Base-by-base conservation (phyloP, 2,797 vertebrate species). In the Arnoldichthys spilopterus region DNA sequence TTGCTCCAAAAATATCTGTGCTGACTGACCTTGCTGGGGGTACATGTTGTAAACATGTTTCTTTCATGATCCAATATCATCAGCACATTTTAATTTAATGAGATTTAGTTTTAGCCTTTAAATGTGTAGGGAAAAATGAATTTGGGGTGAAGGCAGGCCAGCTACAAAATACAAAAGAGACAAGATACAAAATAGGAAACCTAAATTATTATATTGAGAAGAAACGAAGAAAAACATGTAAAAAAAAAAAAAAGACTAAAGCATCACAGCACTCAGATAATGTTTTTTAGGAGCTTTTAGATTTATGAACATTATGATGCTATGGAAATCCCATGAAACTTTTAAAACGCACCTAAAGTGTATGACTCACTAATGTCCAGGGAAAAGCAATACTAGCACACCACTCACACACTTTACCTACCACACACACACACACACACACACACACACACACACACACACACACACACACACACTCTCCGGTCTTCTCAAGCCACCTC, bases 351-450 rank as follows among this genome's bases (percentile, higher is more conserved):
- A 34, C 59, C 59, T 62, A 34, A 22, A 62, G 30, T 37, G 59
- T 34, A 34, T 62, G 59, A 62, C 59, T 61, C 58, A 61, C 26
- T 30, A 30, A 30, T 61, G 5, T 28, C 58, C 58, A 18, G 59
- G 30, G 59, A 62, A 62, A 34, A 7, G 3, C 30, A 9, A n/a
- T 62, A 62, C 30, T 37, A 37, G 59, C 32, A 20, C 7, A 0
- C 15, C 30, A 30, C 13, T 12, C 54, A 13, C 54, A 24, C 20
- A 59, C 69, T 45, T 71, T 54, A 61, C 20, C 70, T 68, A 61
- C 51, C 40, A 61, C 72, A 76, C 77, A 72, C 54, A 72, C 71
- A 68, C 69, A 71, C 18, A 75, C 77, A 59, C 49, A 77, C 77
- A 74, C 13, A 56, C 62, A 73, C 59, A 72, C 62, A 80, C 72